Conservation (phyloP, 64 coral and sea anemone species). For the Montipora cactus region DNA sequence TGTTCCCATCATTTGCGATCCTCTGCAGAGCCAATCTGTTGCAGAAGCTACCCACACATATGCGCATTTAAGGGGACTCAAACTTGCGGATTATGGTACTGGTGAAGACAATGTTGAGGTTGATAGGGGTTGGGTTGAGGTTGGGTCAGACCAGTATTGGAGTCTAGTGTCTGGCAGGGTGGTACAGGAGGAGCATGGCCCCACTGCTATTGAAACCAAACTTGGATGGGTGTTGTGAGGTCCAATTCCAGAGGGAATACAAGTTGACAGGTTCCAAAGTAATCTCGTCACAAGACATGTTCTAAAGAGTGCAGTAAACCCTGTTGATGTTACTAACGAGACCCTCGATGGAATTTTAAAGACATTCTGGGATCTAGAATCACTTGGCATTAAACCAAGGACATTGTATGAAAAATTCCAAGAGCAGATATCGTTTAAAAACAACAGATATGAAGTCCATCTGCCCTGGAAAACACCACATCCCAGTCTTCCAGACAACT, state of each 20-base stretch:
- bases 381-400: background rate
- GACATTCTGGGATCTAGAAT: too few relatives aligned
- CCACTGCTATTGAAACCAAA: slow-evolving; percentile 60
- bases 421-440: slow-evolving; percentile 7
- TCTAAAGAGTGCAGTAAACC: background rate
- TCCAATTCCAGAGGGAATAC: slow-evolving; percentile 1
- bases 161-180: slow-evolving; percentile 36
- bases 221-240: slow-evolving; percentile 76
- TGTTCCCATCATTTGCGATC: slow-evolving; percentile 68
- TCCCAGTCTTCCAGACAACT: slow-evolving; percentile 57
- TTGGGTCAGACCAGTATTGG: slow-evolving; percentile 80
- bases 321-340: slow-evolving; percentile 17
- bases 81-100: slow-evolving; percentile 37
- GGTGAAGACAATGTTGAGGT: slow-evolving; percentile 9
- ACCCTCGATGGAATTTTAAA: background rate
- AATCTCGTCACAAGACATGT: slow-evolving; percentile 69
- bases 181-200: slow-evolving; percentile 55
- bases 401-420: slow-evolving; percentile 1
- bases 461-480: slow-evolving; percentile 62
- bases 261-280: slow-evolving; percentile 10
- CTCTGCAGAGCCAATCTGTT: slow-evolving; percentile 66
- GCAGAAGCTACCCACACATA: slow-evolving; percentile 23
- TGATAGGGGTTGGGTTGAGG: slow-evolving; percentile 60
- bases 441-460: slow-evolving; percentile 60
- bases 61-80: slow-evolving; percentile 40